These are phyloP conservation scores for Microtus agrestis DNA, from an alignment of 2,797 vertebrate species.

Conservation along the genomic window DNA sequence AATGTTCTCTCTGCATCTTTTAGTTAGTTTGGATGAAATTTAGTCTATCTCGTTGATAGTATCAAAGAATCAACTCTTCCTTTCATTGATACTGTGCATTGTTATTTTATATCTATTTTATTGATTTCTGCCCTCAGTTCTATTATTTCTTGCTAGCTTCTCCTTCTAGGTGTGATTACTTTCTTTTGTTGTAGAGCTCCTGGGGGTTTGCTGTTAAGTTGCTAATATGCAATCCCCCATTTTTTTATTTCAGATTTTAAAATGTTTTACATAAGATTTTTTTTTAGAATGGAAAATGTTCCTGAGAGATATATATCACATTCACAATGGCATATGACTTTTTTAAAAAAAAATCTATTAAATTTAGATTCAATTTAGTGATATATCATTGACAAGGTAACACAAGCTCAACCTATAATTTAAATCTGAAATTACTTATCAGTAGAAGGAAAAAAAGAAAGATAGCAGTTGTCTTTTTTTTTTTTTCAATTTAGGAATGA, in stretches of 20 bases:
- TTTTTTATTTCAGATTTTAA: constrained; percentile 53
- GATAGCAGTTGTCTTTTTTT: neutral
- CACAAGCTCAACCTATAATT: constrained; percentile 6
- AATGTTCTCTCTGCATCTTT: neutral
- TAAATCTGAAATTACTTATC: constrained; percentile 52
- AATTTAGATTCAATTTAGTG: constrained; percentile 27
- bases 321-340: neutral
- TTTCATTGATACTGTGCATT: neutral
- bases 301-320: constrained; percentile 62
- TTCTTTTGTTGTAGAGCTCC: neutral
- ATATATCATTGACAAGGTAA: constrained; percentile 62
- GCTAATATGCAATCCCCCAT: neutral
- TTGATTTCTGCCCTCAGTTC: neutral
- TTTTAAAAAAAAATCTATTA: neutral
- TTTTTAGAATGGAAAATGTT: constrained; percentile 54
- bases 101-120: neutral
- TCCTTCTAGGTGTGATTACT: neutral
- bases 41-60: neutral
- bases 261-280: constrained; percentile 63
- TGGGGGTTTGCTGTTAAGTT: neutral
- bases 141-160: neutral
- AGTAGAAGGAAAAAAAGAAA: constrained; percentile 44
- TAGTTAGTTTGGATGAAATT: neutral
- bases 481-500: neutral
- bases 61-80: neutral